Conservation (phyloP, 2,888 invertebrate genomes). For the Myathropa florea region DNA sequence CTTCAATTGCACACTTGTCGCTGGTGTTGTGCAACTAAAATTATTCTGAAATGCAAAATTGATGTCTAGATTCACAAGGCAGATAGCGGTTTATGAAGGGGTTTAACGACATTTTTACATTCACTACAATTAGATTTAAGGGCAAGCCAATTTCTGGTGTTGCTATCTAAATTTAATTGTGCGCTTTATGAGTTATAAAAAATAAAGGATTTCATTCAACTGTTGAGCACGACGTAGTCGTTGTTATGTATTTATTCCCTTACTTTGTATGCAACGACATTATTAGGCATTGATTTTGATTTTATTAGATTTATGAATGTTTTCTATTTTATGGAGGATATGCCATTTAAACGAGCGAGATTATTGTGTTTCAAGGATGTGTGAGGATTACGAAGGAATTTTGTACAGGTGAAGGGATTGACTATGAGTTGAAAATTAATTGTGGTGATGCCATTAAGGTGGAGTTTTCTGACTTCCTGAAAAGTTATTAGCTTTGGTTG, state of each 20-base stretch:
- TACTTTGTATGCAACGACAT: not conserved
- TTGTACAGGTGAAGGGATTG: too few species aligned
- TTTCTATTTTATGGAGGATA: not conserved
- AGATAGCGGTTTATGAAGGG: slow-evolving; percentile 9
- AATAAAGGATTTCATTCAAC: slow-evolving; percentile 18
- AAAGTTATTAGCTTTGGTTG: too few species aligned
- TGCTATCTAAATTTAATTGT: slow-evolving; percentile 27
- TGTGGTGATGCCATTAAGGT: too few species aligned
- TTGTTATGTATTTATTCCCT: not conserved
- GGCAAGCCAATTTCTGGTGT: slow-evolving; percentile 23
- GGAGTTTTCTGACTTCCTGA: too few species aligned
- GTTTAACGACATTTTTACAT: slow-evolving; percentile 36
- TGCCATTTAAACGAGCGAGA: not conserved
- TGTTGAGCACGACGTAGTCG: not conserved
- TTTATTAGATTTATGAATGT: not conserved
- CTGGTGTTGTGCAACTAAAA: not conserved
- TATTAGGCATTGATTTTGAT: slow-evolving; percentile 6
- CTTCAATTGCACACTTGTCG: not conserved
- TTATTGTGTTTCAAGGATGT: not conserved
- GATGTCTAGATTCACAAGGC: slow-evolving; percentile 1
- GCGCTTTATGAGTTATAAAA: slow-evolving; percentile 28
- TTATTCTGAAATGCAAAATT: not conserved
- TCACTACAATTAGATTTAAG: slow-evolving; percentile 40
- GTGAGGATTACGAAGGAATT: too few species aligned
- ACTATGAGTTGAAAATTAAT: too few species aligned